A percentile compares a stretch with the other conserved stretches of the same genome.
Conservation (phyloP, 2,113 vertebrate genomes). For the Sigmodon hispidus region DNA sequence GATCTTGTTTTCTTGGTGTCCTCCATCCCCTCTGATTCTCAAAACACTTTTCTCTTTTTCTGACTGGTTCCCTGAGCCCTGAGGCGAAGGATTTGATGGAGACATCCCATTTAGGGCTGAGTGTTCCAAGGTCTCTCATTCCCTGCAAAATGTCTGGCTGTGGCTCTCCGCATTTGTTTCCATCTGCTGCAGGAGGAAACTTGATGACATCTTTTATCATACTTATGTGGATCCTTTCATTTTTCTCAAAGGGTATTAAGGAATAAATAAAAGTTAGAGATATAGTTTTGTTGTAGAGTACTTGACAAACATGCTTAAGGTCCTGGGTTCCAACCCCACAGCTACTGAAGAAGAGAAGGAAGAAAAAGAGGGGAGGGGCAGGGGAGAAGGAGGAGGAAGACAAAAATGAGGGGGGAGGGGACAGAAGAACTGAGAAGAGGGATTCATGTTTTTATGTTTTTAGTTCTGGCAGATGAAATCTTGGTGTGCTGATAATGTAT, state of each 20-base stretch:
- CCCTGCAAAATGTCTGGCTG: neutral
- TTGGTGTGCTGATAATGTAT: constrained; percentile 48
- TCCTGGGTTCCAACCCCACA: neutral
- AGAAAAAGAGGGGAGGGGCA: neutral
- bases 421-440: neutral
- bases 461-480: constrained; percentile 17
- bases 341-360: neutral
- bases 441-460: neutral
- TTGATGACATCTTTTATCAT: constrained; percentile 1
- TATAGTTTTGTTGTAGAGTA: neutral
- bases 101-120: neutral
- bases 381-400: no score
- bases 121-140: neutral
- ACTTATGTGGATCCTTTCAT: neutral
- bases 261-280: neutral
- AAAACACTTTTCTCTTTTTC: neutral
- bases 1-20: neutral
- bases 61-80: neutral
- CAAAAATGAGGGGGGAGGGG: neutral
- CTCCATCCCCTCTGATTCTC: neutral
- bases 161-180: neutral
- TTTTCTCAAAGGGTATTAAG: constrained; percentile 35
- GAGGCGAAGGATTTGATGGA: neutral
- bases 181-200: neutral
- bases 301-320: neutral